Evolutionary conservation across 2,888 invertebrate genomes (phyloP).

Genomic region (Caenorhabditis drosophilae): DNA sequence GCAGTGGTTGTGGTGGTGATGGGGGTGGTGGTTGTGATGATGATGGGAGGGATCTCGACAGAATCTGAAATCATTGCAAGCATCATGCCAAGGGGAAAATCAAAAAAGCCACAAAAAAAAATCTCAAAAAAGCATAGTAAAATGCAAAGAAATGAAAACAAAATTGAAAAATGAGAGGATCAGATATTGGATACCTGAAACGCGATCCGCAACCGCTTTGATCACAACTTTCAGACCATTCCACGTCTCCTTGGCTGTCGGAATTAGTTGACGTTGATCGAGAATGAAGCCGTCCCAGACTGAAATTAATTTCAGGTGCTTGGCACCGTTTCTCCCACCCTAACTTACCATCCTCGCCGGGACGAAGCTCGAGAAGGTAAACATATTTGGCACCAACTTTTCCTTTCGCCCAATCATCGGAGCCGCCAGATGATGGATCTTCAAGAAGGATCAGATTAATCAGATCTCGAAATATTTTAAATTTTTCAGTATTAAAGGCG

Average conservation of each 20-base stretch:
- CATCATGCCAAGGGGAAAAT: too few relatives aligned
- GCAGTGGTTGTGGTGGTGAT: slow-evolving; percentile 20
- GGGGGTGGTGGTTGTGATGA: slow-evolving; percentile 12
- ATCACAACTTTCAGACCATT: slow-evolving; percentile 67
- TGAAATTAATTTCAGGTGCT: slow-evolving; percentile 15
- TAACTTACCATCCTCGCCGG: slow-evolving; percentile 65
- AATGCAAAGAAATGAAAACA: not conserved
- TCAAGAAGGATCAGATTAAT: slow-evolving; percentile 6
- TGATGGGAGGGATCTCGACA: not conserved
- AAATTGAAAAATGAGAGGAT: not conserved
- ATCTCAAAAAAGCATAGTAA: not conserved
- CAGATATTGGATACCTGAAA: slow-evolving; percentile 7
- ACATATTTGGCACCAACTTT: slow-evolving; percentile 66
- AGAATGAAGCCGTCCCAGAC: slow-evolving; percentile 69
- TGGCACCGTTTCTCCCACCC: not conserved
- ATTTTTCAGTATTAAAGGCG: not conserved
- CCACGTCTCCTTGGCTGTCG: slow-evolving; percentile 68
- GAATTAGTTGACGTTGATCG: slow-evolving; percentile 65
- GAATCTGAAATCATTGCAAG: too few relatives aligned
- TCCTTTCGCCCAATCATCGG: slow-evolving; percentile 69
- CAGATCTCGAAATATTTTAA: not conserved
- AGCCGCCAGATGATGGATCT: slow-evolving; percentile 68
- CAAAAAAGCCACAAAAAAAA: not conserved
- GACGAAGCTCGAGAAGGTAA: slow-evolving; percentile 67
- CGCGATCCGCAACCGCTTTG: slow-evolving; percentile 54